Evolutionary conservation across 2,888 invertebrate genomes (phyloP).

Genomic region (Oeneis ivallda): DNA sequence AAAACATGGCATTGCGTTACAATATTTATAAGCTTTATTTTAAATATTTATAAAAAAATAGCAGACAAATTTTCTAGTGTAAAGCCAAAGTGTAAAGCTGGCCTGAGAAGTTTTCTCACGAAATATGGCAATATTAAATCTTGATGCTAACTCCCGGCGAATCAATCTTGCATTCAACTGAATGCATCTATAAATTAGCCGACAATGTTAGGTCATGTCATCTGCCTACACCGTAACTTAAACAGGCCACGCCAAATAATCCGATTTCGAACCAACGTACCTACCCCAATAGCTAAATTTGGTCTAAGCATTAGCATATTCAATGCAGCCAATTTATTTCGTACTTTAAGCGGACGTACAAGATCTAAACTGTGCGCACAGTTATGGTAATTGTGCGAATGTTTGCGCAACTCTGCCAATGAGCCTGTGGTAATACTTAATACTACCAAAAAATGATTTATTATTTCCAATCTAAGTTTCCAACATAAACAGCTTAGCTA

Average conservation of each 20-base stretch:
- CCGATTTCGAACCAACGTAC: slow-evolving; percentile 22
- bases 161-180: slow-evolving; percentile 9
- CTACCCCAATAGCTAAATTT: slow-evolving; percentile 24
- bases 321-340: slow-evolving; percentile 23
- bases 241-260: slow-evolving; percentile 4
- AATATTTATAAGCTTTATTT: no score
- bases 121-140: background rate
- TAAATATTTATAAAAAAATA: no score
- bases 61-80: no score
- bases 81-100: background rate
- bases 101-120: background rate
- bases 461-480: background rate
- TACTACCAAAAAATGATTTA: no score
- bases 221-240: slow-evolving; percentile 20
- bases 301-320: slow-evolving; percentile 34
- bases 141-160: background rate
- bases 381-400: slow-evolving; percentile 16
- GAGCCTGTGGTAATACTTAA: background rate
- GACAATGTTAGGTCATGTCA: slow-evolving; percentile 16
- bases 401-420: background rate
- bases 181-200: slow-evolving; percentile 17
- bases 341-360: slow-evolving; percentile 3
- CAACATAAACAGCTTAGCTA: background rate
- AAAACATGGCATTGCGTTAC: no score
- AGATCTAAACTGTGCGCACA: slow-evolving; percentile 2